Evolutionary conservation across 2,888 invertebrate genomes (phyloP).

Genomic region (Myopa tessellatipennis): DNA sequence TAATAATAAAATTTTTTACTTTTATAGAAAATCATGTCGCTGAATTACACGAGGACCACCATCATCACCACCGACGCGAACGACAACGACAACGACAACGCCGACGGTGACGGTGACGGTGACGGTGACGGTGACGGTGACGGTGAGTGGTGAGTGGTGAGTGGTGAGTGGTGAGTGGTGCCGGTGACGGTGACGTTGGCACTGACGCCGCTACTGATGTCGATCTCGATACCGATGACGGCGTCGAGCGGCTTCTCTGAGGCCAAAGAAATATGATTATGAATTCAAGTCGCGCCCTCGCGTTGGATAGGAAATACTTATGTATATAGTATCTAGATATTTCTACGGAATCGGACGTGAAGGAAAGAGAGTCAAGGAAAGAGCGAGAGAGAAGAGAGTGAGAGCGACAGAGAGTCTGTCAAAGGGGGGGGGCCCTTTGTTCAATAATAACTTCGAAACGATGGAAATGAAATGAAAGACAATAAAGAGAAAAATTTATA

Average conservation of each 20-base stretch:
- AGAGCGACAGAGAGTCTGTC: neutral
- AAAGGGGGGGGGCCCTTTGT: neutral
- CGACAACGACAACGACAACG: neutral
- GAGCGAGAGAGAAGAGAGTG: neutral
- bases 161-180: no score
- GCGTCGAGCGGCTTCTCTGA: neutral
- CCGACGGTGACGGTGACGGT: neutral
- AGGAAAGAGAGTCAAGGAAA: neutral
- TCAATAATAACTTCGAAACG: neutral
- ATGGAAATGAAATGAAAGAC: neutral
- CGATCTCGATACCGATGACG: neutral
- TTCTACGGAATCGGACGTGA: neutral
- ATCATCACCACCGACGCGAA: neutral
- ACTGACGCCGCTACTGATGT: neutral
- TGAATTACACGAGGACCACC: slow-evolving; percentile 2
- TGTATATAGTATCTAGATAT: slow-evolving; percentile 25
- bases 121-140: neutral
- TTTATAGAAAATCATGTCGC: slow-evolving; percentile 10
- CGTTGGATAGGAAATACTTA: neutral
- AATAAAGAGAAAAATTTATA: slow-evolving; percentile 7
- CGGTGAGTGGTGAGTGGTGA: no score
- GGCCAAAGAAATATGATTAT: slow-evolving; percentile 31
- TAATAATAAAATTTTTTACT: slow-evolving; percentile 23
- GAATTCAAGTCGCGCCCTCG: slow-evolving; percentile 29
- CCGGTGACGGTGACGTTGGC: neutral